phyloP scores from a whole-genome alignment of 1,140 invertebrate species.

The Ceratina australensis region DNA sequence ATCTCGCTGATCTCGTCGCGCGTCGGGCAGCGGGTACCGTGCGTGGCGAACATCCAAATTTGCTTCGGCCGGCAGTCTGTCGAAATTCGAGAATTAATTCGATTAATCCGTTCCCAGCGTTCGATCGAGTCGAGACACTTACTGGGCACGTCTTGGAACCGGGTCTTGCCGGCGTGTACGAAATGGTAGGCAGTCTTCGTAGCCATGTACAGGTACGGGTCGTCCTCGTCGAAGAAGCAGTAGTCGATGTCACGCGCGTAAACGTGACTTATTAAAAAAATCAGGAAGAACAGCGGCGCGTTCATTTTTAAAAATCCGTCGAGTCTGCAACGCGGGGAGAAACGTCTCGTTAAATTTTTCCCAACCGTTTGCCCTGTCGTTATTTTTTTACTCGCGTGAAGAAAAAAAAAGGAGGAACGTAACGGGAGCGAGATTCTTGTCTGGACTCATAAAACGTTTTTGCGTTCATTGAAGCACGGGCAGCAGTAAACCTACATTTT shows the following conservation, averaged over 20 bases:
- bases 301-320: background rate
- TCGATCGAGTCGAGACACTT: too few relatives aligned
- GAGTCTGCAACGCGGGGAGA: background rate
- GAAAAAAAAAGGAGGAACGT: too few relatives aligned
- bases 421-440: background rate
- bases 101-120: background rate
- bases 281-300: slow-evolving; percentile 33
- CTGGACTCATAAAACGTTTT: background rate
- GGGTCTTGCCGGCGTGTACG: slow-evolving; percentile 69
- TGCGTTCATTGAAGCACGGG: slow-evolving; percentile 19
- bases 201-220: slow-evolving; percentile 77
- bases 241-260: slow-evolving; percentile 68
- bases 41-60: slow-evolving; percentile 71
- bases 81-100: slow-evolving; percentile 1
- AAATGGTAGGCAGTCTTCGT: slow-evolving; percentile 79
- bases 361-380: too few relatives aligned
- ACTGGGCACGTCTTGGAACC: slow-evolving; percentile 73
- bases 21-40: slow-evolving; percentile 71
- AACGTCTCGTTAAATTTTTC: background rate
- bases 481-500: slow-evolving; percentile 54
- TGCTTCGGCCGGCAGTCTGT: slow-evolving; percentile 71
- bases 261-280: slow-evolving; percentile 44
- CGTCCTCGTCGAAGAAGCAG: slow-evolving; percentile 74
- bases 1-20: slow-evolving; percentile 56
- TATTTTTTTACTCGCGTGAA: background rate